Evolutionary conservation across 2,797 vertebrate species (phyloP).

Genomic region (Sparus aurata): DNA sequence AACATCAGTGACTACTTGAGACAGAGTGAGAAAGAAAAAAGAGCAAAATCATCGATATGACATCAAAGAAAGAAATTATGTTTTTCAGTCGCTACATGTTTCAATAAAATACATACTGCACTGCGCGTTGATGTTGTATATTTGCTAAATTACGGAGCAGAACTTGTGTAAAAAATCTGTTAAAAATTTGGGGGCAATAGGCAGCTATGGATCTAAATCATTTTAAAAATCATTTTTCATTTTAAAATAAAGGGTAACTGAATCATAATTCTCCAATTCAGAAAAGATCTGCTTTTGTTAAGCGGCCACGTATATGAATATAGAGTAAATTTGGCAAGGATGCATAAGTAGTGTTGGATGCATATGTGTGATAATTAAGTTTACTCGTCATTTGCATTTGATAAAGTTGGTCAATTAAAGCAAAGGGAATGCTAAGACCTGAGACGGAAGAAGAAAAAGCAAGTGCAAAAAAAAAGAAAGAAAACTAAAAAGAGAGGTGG

Average conservation of each 20-base stretch:
- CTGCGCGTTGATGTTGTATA: not conserved
- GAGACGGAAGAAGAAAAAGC: constrained; percentile 17
- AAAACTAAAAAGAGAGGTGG: constrained; percentile 64
- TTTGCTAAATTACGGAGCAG: not conserved
- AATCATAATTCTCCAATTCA: not conserved
- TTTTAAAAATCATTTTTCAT: too few species aligned
- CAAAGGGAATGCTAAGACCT: not conserved
- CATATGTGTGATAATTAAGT: not conserved
- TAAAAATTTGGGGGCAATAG: not conserved
- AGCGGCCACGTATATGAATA: not conserved
- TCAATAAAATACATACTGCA: not conserved
- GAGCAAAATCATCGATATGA: not conserved
- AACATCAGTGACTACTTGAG: not conserved
- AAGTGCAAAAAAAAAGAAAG: constrained; percentile 20
- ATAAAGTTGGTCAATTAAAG: constrained; percentile 11
- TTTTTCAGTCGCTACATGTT: not conserved
- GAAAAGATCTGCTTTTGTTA: not conserved
- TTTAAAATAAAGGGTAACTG: not conserved
- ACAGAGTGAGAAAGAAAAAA: not conserved
- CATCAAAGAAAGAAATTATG: not conserved
- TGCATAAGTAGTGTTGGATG: not conserved
- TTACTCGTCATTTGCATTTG: not conserved
- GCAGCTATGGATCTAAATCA: too few species aligned
- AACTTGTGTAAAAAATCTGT: not conserved
- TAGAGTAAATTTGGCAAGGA: not conserved